These are phyloP conservation scores for Sussaba pulchella DNA, from an alignment of 2,888 invertebrate species.

Conservation along the genomic window DNA sequence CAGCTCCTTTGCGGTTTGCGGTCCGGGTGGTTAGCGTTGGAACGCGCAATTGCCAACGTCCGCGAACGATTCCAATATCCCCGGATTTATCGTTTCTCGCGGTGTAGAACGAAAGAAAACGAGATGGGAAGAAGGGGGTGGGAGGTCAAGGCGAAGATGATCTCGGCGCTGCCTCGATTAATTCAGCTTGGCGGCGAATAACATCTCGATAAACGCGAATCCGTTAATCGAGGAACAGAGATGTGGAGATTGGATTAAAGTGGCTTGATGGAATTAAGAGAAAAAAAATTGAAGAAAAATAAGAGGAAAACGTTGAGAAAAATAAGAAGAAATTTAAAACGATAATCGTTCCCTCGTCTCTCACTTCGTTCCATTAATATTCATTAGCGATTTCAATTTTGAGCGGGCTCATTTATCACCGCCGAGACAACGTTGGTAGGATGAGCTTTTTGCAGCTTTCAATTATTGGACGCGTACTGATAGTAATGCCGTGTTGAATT, in stretches of 20 bases:
- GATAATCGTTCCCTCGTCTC: not conserved
- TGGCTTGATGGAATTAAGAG: constrained; percentile 51
- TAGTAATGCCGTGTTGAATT: constrained; percentile 15
- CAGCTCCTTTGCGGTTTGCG: not conserved
- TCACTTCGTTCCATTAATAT: constrained; percentile 63
- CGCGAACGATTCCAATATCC: constrained; percentile 21
- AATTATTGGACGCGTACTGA: constrained; percentile 45
- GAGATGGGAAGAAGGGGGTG: not conserved
- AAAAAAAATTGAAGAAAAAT: constrained; percentile 19
- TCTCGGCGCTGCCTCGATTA: constrained; percentile 37
- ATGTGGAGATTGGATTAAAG: constrained; percentile 32
- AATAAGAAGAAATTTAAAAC: constrained; percentile 50
- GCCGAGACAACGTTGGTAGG: constrained; percentile 34
- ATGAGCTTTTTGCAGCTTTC: constrained; percentile 23
- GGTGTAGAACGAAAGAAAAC: not conserved
- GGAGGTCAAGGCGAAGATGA: constrained; percentile 21
- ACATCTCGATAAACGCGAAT: constrained; percentile 48
- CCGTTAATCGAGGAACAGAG: constrained; percentile 36
- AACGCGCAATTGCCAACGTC: not conserved
- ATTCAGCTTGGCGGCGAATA: constrained; percentile 37
- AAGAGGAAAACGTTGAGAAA: not conserved
- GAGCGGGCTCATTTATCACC: constrained; percentile 68
- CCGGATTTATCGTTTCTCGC: constrained; percentile 25
- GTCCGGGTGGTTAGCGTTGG: constrained; percentile 14
- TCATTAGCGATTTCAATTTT: constrained; percentile 71